These are phyloP conservation scores for Zhengitettix transpicula DNA, from an alignment of 2,888 invertebrate species.

Conservation along the genomic window DNA sequence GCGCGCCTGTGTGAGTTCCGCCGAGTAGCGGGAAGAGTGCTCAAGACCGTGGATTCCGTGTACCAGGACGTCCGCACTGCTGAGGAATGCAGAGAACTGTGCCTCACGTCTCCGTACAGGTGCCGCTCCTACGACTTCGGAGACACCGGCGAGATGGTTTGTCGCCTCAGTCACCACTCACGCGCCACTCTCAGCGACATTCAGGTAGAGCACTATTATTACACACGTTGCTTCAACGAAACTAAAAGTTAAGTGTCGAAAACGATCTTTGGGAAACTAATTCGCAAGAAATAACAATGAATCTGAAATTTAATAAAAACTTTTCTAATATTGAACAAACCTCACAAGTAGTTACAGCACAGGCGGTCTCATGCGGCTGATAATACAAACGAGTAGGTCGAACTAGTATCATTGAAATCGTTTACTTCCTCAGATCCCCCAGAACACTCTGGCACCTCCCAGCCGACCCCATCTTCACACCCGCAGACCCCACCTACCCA, in stretches of 20 bases:
- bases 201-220: slow-evolving; percentile 36
- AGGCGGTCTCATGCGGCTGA: no score
- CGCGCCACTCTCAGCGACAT: slow-evolving; percentile 76
- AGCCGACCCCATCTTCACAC: no score
- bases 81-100: slow-evolving; percentile 77
- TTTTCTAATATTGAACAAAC: no score
- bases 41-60: slow-evolving; percentile 87
- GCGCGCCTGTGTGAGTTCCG: slow-evolving; percentile 88
- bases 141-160: slow-evolving; percentile 84
- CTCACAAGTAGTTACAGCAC: no score
- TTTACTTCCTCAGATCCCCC: no score
- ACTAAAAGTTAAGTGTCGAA: not conserved
- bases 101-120: slow-evolving; percentile 74
- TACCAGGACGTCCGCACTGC: slow-evolving; percentile 75
- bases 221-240: not conserved
- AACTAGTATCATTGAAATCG: no score
- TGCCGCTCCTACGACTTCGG: slow-evolving; percentile 91
- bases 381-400: no score
- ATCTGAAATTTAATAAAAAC: no score
- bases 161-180: slow-evolving; percentile 81
- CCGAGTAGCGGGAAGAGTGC: slow-evolving; percentile 68
- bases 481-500: no score
- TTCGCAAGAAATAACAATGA: no score
- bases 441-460: no score
- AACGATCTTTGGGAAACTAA: not conserved